Conservation (phyloP, 92 coral and sea anemone species). For the Epizoanthus fatuus region DNA sequence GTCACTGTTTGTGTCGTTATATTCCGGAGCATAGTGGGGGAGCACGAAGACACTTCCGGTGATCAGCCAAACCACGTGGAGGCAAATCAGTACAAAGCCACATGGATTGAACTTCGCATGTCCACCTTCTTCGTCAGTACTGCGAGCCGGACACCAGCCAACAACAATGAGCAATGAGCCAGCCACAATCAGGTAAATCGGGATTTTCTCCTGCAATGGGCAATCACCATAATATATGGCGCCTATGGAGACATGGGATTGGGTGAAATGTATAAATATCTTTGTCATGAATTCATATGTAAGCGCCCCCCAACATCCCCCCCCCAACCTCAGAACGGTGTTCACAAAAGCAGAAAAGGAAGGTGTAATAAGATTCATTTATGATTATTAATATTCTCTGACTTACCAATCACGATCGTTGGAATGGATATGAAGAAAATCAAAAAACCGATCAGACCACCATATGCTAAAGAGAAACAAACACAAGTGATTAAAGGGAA, state of each 20-base stretch:
- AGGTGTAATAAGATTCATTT: too few species aligned
- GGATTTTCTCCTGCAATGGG: neutral
- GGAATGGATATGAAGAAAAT: too few species aligned
- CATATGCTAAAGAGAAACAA: too few species aligned
- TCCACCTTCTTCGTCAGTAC: neutral
- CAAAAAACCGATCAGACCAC: too few species aligned
- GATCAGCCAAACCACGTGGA: constrained; percentile 12
- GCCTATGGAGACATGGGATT: constrained; percentile 7
- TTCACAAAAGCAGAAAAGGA: too few species aligned
- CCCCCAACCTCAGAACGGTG: too few species aligned
- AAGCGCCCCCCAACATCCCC: too few species aligned
- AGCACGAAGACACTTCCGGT: constrained; percentile 17
- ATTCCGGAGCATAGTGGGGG: constrained; percentile 10
- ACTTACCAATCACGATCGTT: too few species aligned
- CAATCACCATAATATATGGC: constrained; percentile 1
- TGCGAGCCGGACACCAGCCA: constrained; percentile 10
- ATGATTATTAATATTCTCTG: too few species aligned
- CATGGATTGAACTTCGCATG: neutral
- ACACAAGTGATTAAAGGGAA: too few species aligned
- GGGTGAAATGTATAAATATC: too few species aligned
- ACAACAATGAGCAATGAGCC: neutral
- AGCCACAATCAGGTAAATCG: constrained; percentile 34
- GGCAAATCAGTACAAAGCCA: neutral
- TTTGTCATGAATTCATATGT: too few species aligned
- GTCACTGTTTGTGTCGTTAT: neutral